phyloP scores from a whole-genome alignment of 2,113 vertebrate genomes.

The Hypanus sabinus region DNA sequence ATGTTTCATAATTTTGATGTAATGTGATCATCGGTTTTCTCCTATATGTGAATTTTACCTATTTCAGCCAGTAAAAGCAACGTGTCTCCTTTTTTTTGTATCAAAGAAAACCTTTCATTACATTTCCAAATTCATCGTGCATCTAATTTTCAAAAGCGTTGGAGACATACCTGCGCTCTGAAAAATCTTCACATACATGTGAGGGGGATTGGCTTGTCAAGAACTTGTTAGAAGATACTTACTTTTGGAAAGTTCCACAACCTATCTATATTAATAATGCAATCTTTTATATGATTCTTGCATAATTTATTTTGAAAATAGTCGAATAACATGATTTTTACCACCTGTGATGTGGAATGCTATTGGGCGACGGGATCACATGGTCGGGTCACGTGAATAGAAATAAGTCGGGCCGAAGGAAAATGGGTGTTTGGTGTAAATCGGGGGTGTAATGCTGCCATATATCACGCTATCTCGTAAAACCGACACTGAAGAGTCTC shows the following conservation, averaged over 20 bases:
- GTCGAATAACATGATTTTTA: slow-evolving; percentile 52
- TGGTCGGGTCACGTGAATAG: slow-evolving; percentile 74
- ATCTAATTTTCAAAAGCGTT: slow-evolving; percentile 17
- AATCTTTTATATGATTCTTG: not conserved
- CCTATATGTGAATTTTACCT: not conserved
- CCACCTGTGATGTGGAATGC: slow-evolving; percentile 65
- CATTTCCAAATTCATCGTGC: not conserved
- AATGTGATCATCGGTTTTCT: not conserved
- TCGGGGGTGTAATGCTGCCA: slow-evolving; percentile 93
- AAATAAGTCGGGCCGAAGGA: slow-evolving; percentile 73
- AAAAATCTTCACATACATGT: not conserved
- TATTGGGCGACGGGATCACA: slow-evolving; percentile 74
- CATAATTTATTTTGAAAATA: slow-evolving; percentile 35
- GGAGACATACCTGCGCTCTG: slow-evolving; percentile 4
- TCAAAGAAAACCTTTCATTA: not conserved
- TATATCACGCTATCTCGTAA: slow-evolving; percentile 97
- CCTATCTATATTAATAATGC: not conserved
- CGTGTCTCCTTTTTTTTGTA: not conserved
- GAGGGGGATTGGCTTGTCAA: not conserved
- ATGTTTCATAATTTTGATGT: not conserved
- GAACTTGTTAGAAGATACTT: not conserved
- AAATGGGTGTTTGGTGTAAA: slow-evolving; percentile 95
- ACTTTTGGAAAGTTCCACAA: not conserved
- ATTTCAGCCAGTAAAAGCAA: not conserved
- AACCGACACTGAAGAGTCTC: slow-evolving; percentile 91